Conservation (phyloP, 1,140 invertebrate genomes). For the Chironomus tepperi region DNA sequence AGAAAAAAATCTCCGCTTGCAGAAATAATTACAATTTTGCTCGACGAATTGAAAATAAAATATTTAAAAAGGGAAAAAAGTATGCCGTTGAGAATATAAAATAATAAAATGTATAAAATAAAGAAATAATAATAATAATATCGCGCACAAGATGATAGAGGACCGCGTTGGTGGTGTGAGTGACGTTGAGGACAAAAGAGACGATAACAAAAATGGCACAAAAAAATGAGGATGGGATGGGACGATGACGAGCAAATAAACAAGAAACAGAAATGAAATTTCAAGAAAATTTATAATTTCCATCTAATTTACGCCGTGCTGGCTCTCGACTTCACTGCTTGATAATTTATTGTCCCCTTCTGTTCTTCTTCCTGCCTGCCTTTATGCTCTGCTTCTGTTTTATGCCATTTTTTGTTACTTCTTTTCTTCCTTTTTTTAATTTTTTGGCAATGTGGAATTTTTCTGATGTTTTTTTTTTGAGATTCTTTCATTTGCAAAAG, state of each 20-base stretch:
- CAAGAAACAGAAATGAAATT: background rate
- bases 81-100: background rate
- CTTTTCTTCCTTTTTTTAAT: background rate
- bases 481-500: background rate
- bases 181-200: no score
- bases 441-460: background rate
- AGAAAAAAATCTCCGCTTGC: background rate
- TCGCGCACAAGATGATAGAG: no score
- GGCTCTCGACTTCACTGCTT: background rate
- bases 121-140: no score
- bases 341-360: constrained; percentile 7
- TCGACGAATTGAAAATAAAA: constrained; percentile 14
- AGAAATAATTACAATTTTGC: constrained; percentile 9
- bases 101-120: no score
- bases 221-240: background rate
- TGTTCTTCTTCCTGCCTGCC: background rate
- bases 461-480: background rate
- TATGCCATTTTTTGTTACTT: background rate
- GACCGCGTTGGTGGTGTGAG: no score
- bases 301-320: constrained; percentile 3
- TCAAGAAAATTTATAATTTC: constrained; percentile 3
- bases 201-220: background rate
- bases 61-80: constrained; percentile 1
- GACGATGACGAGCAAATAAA: background rate
- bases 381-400: background rate